Percentiles rank a stretch among this genome's conserved stretches.
Conservation (phyloP, 2,113 vertebrate species). For the Megatriorchis doriae region DNA sequence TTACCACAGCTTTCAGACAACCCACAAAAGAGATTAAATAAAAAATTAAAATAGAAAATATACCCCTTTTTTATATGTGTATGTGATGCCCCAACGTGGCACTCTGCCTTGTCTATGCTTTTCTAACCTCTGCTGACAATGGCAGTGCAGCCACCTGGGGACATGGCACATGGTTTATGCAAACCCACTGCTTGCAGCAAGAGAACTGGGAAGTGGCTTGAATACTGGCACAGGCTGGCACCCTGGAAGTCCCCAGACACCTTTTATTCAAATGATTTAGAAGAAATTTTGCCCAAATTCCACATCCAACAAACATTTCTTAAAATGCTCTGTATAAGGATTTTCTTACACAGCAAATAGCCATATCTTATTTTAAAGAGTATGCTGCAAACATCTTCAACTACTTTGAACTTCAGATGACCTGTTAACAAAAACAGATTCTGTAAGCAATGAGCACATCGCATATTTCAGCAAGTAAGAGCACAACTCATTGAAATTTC, state of each 20-base stretch:
- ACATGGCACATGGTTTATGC: neutral
- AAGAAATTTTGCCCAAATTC: neutral
- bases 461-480: neutral
- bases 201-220: neutral
- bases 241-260: neutral
- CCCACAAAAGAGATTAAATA: neutral
- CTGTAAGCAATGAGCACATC: neutral
- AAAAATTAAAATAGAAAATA: neutral
- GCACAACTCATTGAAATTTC: neutral
- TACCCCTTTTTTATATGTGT: neutral
- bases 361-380: neutral
- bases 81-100: rapidly evolving
- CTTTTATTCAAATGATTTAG: neutral
- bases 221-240: neutral
- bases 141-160: neutral
- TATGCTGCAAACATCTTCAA: neutral
- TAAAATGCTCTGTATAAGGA: neutral
- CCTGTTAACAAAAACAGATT: neutral
- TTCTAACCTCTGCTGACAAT: neutral
- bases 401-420: constrained; percentile 10
- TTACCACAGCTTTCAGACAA: neutral
- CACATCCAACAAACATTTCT: neutral
- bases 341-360: neutral
- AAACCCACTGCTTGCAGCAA: neutral
- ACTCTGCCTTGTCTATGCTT: neutral